These are phyloP conservation scores for Zenarchopterus dispar DNA, from an alignment of 2,797 vertebrate genomes.

Conservation along the genomic window DNA sequence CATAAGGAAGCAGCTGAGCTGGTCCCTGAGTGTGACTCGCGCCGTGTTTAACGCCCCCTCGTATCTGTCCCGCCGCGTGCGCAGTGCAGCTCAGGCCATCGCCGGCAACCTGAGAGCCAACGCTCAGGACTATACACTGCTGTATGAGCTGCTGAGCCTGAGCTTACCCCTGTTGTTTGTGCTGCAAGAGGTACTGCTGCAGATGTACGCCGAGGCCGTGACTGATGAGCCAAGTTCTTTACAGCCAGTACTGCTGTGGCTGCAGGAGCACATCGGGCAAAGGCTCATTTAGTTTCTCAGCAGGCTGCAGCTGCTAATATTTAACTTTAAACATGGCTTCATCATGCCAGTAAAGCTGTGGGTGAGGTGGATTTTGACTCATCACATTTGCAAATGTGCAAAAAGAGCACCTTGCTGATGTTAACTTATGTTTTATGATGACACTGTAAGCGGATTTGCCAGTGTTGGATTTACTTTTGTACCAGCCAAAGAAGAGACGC, in stretches of 20 bases:
- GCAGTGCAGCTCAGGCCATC: slow-evolving; percentile 77
- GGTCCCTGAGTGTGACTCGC: slow-evolving; percentile 87
- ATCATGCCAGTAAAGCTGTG: slow-evolving; percentile 67
- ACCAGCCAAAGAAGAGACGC: slow-evolving; percentile 16
- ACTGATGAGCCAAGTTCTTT: slow-evolving; percentile 70
- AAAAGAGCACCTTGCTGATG: slow-evolving; percentile 55
- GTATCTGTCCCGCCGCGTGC: slow-evolving; percentile 83
- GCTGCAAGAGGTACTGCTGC: slow-evolving; percentile 87
- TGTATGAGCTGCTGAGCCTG: slow-evolving; percentile 93
- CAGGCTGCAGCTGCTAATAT: slow-evolving; percentile 11
- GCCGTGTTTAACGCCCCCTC: slow-evolving; percentile 86
- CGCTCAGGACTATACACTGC: slow-evolving; percentile 87
- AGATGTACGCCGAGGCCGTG: slow-evolving; percentile 88
- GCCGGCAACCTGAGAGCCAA: slow-evolving; percentile 89
- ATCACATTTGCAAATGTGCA: slow-evolving; percentile 32
- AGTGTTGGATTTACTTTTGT: slow-evolving; percentile 12
- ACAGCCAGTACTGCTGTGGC: slow-evolving; percentile 82
- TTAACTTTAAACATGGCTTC: slow-evolving; percentile 13
- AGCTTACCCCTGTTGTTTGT: slow-evolving; percentile 90
- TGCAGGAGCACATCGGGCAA: slow-evolving; percentile 78
- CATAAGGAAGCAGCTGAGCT: slow-evolving; percentile 86
- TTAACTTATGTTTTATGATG: slow-evolving; percentile 52
- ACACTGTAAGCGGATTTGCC: slow-evolving; percentile 27
- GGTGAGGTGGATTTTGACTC: slow-evolving; percentile 20
- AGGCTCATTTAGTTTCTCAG: slow-evolving; percentile 55